Percentiles rank a stretch among this genome's conserved stretches.
Conservation (phyloP, 2,113 vertebrate genomes). For the Pimephales promelas region DNA sequence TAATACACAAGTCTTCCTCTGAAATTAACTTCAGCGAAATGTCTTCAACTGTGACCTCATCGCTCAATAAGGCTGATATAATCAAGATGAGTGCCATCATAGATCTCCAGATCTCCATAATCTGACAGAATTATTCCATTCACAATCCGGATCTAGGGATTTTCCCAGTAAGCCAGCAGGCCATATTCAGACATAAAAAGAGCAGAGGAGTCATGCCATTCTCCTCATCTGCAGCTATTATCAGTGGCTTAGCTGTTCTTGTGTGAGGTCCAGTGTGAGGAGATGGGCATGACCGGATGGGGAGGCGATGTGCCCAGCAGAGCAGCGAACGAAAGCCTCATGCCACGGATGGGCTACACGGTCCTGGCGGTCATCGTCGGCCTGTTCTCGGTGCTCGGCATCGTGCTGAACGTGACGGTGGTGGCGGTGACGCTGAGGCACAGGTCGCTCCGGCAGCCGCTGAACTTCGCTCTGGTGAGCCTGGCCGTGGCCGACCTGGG, state of each 20-base stretch:
- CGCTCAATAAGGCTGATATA: neutral
- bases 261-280: neutral
- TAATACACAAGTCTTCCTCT: neutral
- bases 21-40: neutral
- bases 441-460: conserved; percentile 70
- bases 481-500: conserved; percentile 76
- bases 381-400: conserved; percentile 64
- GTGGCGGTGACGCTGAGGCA: conserved; percentile 71
- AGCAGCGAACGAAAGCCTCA: conserved; percentile 48
- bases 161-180: conserved; percentile 64
- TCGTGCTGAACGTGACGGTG: conserved; percentile 72
- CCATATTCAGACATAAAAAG: conserved; percentile 41
- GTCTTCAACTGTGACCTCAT: neutral
- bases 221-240: neutral
- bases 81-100: conserved; percentile 69
- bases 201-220: neutral
- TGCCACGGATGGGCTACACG: conserved; percentile 69
- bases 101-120: conserved; percentile 66
- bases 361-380: conserved; percentile 69
- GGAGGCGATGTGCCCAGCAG: neutral
- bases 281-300: neutral
- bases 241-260: neutral
- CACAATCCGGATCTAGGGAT: conserved; percentile 70
- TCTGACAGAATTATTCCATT: conserved; percentile 63
- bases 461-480: conserved; percentile 78